Conservation (phyloP, 1,140 invertebrate genomes). For the Atta cephalotes region DNA sequence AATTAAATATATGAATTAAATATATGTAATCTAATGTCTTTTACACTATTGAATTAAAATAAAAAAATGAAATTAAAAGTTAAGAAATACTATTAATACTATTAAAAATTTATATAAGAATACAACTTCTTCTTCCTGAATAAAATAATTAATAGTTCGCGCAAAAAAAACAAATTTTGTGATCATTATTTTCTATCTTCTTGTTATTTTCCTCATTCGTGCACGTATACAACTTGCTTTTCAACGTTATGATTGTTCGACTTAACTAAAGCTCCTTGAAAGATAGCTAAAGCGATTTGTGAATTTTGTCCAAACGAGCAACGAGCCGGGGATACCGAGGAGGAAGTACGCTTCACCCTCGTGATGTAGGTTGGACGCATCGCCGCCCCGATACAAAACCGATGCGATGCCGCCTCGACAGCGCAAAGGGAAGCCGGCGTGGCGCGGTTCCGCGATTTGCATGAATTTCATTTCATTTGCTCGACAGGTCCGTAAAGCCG, state of each 20-base stretch:
- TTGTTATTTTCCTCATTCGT: too few species aligned
- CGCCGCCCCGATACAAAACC: conserved; percentile 82
- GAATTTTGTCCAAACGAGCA: conserved; percentile 55
- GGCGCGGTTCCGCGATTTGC: conserved; percentile 74
- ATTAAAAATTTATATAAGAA: background rate
- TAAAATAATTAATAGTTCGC: conserved; percentile 4
- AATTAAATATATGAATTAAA: background rate
- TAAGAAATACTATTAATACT: background rate
- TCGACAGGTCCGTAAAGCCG: conserved; percentile 74
- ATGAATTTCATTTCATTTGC: conserved; percentile 79
- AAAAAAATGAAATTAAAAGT: background rate
- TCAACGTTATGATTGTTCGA: background rate
- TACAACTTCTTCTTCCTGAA: background rate
- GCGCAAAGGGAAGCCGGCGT: conserved; percentile 56
- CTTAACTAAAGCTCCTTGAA: conserved; percentile 20
- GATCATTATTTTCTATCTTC: background rate
- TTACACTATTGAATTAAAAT: background rate
- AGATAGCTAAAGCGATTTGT: background rate
- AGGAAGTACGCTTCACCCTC: conserved; percentile 70
- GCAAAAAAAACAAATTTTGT: background rate
- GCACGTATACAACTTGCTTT: background rate
- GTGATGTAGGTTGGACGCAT: conserved; percentile 81
- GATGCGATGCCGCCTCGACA: conserved; percentile 65
- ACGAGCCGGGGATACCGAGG: conserved; percentile 34
- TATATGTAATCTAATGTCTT: background rate